phyloP scores from a whole-genome alignment of 2,797 vertebrate genomes.

The Coreius guichenoti region DNA sequence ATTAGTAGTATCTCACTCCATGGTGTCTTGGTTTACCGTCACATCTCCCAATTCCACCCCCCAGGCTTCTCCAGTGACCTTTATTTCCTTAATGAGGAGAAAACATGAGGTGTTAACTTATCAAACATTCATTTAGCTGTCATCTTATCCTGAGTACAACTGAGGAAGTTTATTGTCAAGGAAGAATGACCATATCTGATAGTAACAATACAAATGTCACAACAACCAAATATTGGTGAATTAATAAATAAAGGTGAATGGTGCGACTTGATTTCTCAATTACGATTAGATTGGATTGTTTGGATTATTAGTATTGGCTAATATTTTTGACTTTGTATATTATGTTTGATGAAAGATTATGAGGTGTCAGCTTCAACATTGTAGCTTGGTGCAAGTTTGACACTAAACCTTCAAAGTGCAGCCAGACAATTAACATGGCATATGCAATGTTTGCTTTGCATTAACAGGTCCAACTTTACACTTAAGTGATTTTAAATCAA shows the following conservation, averaged over 20 bases:
- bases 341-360: neutral
- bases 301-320: neutral
- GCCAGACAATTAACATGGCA: neutral
- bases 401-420: neutral
- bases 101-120: constrained; percentile 51
- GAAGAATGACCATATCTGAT: neutral
- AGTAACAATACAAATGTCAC: too few relatives aligned
- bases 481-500: neutral
- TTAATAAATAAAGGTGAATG: neutral
- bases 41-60: neutral
- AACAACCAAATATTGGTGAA: neutral
- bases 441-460: neutral
- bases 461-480: neutral
- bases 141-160: constrained; percentile 3
- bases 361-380: neutral
- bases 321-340: neutral
- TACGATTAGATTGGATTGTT: neutral
- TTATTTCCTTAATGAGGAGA: constrained; percentile 49
- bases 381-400: neutral
- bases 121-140: constrained; percentile 46
- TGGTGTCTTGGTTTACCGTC: constrained; percentile 10
- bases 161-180: neutral
- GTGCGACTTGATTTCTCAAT: neutral
- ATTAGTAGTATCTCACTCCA: neutral
- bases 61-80: constrained; percentile 38